Conservation (phyloP, 2,797 vertebrate genomes). For the Stomatorhinus walkeri region DNA sequence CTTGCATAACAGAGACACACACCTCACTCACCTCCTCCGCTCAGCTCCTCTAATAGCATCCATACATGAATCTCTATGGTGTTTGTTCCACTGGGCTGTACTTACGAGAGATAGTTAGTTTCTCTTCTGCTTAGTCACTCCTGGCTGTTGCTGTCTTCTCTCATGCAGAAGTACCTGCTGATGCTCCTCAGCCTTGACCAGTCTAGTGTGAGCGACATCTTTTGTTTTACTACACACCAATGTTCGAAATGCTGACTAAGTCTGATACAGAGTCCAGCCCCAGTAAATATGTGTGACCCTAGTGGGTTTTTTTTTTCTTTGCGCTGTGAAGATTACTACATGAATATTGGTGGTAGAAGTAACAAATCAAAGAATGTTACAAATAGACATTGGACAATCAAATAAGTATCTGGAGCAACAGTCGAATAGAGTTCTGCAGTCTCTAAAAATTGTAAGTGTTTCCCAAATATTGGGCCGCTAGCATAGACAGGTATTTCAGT, state of each 20-base stretch:
- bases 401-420: background rate
- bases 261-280: background rate
- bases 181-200: background rate
- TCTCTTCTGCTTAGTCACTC: background rate
- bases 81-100: background rate
- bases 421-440: background rate
- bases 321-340: background rate
- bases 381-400: background rate
- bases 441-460: background rate
- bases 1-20: background rate
- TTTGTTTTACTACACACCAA: background rate
- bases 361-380: background rate
- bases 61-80: background rate
- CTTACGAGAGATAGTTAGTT: background rate
- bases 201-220: background rate
- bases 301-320: background rate
- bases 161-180: background rate
- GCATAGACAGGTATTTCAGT: background rate
- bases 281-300: background rate
- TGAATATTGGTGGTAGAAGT: background rate
- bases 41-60: background rate
- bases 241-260: background rate
- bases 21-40: background rate
- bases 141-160: background rate
- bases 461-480: background rate